These are phyloP conservation scores for Bursaphelenchus okinawaensis DNA, from an alignment of 2,888 invertebrate species.

Conservation along the genomic window DNA sequence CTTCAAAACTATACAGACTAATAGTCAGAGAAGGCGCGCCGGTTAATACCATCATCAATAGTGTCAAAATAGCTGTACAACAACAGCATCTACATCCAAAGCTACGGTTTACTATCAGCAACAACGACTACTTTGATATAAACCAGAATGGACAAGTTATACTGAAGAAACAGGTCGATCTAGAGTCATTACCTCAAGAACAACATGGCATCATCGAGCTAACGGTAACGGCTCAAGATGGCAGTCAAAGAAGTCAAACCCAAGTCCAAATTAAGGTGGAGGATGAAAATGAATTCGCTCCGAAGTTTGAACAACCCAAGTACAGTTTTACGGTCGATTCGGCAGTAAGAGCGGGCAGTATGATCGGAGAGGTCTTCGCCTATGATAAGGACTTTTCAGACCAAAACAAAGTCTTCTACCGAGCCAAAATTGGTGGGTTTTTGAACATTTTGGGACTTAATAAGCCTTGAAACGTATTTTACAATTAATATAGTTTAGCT, in stretches of 20 bases:
- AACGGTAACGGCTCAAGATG: conserved; percentile 27
- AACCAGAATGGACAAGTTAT: conserved; percentile 40
- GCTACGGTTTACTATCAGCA: conserved; percentile 27
- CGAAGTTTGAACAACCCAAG: conserved; percentile 36
- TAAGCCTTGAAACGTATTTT: no score
- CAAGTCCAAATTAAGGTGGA: conserved; percentile 40
- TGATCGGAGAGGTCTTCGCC: conserved; percentile 38
- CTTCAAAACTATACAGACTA: conserved; percentile 42
- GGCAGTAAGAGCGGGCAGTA: conserved; percentile 25
- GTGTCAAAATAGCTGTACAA: conserved; percentile 24
- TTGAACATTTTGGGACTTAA: no score
- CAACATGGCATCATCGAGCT: conserved; percentile 33
- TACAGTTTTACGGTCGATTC: conserved; percentile 23
- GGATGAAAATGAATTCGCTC: conserved; percentile 50
- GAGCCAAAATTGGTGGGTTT: conserved; percentile 8
- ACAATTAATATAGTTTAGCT: no score
- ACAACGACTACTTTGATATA: conserved; percentile 29
- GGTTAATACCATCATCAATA: conserved; percentile 35
- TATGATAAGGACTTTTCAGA: conserved; percentile 39
- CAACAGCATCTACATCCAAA: conserved; percentile 19
- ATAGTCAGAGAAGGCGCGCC: conserved; percentile 41
- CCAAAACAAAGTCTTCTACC: conserved; percentile 7
- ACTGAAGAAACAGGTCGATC: conserved; percentile 28
- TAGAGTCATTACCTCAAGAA: conserved; percentile 18
- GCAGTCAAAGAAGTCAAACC: conserved; percentile 24